Conservation (phyloP, 2,113 vertebrate genomes). For the Phainopepla nitens region DNA sequence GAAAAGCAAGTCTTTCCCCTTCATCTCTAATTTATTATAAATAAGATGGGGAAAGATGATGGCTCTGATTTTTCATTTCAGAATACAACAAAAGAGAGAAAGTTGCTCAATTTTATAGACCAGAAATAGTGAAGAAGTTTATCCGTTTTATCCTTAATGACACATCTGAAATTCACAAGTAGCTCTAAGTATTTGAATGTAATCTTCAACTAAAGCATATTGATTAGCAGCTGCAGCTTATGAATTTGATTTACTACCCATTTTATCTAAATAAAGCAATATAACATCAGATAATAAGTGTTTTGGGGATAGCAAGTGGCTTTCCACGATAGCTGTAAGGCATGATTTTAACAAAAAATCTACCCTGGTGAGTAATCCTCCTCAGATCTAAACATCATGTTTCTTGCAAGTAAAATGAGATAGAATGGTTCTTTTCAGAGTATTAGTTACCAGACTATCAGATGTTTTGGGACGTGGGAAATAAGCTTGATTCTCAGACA, state of each 20-base stretch:
- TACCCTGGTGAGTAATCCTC: not conserved
- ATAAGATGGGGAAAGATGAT: not conserved
- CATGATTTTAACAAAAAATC: constrained; percentile 1
- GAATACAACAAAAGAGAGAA: not conserved
- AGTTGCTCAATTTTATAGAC: not conserved
- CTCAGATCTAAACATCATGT: not conserved
- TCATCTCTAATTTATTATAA: not conserved
- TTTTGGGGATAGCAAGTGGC: not conserved
- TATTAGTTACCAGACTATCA: not conserved
- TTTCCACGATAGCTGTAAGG: not conserved
- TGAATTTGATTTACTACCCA: not conserved
- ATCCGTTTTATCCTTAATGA: not conserved
- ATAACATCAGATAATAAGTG: not conserved
- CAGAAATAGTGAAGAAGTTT: not conserved
- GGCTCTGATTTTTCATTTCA: not conserved
- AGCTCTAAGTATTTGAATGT: not conserved
- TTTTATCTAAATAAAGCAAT: constrained; percentile 1
- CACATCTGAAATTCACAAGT: not conserved
- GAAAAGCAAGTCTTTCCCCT: not conserved
- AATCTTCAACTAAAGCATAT: not conserved
- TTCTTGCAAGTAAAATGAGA: not conserved
- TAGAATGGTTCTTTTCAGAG: not conserved
- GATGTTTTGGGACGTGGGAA: not conserved
- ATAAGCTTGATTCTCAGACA: not conserved
- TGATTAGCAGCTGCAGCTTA: constrained; percentile 17